Percentiles rank a stretch among this genome's conserved stretches.
phyloP scores from a whole-genome alignment of 2,888 invertebrate species.

The Anorthoa munda region DNA sequence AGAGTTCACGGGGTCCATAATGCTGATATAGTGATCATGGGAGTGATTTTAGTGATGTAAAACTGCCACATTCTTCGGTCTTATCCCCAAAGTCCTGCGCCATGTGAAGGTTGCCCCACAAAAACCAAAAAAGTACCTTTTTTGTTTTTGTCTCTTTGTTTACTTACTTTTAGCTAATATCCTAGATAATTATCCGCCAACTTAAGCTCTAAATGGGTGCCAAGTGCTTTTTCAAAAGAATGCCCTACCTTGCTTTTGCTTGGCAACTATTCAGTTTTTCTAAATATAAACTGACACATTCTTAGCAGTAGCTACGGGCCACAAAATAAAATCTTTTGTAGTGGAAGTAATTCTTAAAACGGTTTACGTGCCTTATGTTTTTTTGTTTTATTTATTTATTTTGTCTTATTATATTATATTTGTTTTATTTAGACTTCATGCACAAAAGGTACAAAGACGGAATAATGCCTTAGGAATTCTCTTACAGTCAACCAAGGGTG shows the following conservation, averaged over 20 bases:
- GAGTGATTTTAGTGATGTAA: background rate
- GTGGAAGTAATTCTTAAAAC: conserved; percentile 27
- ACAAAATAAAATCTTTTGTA: conserved; percentile 15
- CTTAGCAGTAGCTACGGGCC: conserved; percentile 24
- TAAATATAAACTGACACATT: conserved; percentile 38
- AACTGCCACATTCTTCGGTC: background rate
- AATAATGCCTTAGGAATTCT: too few species aligned
- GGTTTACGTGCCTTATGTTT: background rate
- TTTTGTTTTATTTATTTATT: conserved; percentile 14
- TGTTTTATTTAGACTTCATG: too few species aligned
- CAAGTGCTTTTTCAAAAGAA: conserved; percentile 37
- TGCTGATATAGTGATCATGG: background rate
- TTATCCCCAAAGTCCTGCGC: background rate
- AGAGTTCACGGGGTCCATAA: background rate
- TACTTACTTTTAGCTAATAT: conserved; percentile 14
- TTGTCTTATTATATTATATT: too few species aligned
- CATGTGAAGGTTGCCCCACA: too few species aligned
- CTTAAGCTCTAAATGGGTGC: conserved; percentile 44
- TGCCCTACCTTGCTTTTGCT: conserved; percentile 20
- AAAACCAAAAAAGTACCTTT: background rate
- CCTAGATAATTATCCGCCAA: conserved; percentile 32
- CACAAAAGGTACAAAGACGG: too few species aligned
- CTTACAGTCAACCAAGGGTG: too few species aligned
- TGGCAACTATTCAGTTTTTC: conserved; percentile 50
- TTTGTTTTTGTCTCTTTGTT: background rate